Evolutionary conservation across 2,797 vertebrate genomes (phyloP).

Genomic region (Enteromius afrohamiltoni): DNA sequence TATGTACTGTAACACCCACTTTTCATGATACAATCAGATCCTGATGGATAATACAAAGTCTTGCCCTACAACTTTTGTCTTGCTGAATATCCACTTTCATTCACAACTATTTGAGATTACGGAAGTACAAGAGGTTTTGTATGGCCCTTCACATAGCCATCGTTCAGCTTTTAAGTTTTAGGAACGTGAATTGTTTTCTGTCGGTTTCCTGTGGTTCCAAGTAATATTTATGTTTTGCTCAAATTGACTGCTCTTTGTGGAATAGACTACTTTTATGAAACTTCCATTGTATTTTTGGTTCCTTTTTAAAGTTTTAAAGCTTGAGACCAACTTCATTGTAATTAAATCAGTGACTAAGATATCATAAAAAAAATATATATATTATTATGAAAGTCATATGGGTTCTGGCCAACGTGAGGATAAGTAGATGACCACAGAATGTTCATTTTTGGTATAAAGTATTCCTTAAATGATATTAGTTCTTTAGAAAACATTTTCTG

Average conservation of each 20-base stretch:
- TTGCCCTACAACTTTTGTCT: neutral
- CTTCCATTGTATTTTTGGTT: neutral
- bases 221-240: neutral
- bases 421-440: neutral
- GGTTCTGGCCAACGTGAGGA: neutral
- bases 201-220: neutral
- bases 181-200: neutral
- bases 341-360: neutral
- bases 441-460: neutral
- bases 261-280: neutral
- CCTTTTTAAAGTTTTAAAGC: neutral
- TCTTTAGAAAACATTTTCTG: neutral
- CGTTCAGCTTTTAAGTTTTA: neutral
- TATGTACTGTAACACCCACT: neutral
- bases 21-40: neutral
- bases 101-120: neutral
- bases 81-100: neutral
- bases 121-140: neutral
- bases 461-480: neutral
- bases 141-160: neutral
- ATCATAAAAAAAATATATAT: neutral
- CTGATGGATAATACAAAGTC: neutral
- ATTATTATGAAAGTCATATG: neutral
- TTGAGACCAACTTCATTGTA: neutral
- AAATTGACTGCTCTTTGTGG: neutral